Evolutionary conservation across 2,888 invertebrate species (phyloP).

Genomic region (Mellilla xanthometata): DNA sequence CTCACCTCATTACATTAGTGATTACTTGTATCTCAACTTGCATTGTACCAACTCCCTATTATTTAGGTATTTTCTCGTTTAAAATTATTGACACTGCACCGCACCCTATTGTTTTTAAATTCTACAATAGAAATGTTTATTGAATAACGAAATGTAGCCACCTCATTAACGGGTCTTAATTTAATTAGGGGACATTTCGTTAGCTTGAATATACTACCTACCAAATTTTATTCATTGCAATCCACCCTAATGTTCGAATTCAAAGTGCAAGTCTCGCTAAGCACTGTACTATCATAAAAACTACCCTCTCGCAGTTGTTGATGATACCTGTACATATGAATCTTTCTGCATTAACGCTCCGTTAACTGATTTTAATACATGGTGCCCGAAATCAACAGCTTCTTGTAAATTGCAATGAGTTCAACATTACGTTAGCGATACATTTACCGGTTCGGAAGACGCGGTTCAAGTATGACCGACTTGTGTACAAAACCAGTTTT

Average conservation of each 20-base stretch:
- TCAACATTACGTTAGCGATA: conserved; percentile 26
- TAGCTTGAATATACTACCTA: too few relatives aligned
- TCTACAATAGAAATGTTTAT: neutral
- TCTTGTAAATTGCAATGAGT: conserved; percentile 25
- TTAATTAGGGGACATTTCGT: too few relatives aligned
- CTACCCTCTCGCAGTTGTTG: conserved; percentile 2
- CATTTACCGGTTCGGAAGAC: conserved; percentile 32
- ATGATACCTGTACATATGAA: too few relatives aligned
- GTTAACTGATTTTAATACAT: conserved; percentile 20
- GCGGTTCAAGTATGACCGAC: conserved; percentile 46
- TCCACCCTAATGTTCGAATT: conserved; percentile 8
- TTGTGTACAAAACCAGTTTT: conserved; percentile 58
- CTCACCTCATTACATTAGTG: too few relatives aligned
- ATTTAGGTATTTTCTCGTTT: too few relatives aligned
- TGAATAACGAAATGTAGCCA: too few relatives aligned
- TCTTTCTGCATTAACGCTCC: conserved; percentile 15
- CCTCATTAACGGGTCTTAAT: too few relatives aligned
- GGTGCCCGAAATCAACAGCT: conserved; percentile 20
- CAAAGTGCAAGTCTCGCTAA: conserved; percentile 5
- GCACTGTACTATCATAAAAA: conserved; percentile 4
- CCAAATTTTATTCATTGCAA: conserved; percentile 11
- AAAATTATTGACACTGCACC: too few relatives aligned
- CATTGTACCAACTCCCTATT: too few relatives aligned
- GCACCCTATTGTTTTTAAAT: neutral
- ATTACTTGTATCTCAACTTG: too few relatives aligned